phyloP scores from a whole-genome alignment of 64 coral and sea anemone species.

The Cladopsammia gracilis region DNA sequence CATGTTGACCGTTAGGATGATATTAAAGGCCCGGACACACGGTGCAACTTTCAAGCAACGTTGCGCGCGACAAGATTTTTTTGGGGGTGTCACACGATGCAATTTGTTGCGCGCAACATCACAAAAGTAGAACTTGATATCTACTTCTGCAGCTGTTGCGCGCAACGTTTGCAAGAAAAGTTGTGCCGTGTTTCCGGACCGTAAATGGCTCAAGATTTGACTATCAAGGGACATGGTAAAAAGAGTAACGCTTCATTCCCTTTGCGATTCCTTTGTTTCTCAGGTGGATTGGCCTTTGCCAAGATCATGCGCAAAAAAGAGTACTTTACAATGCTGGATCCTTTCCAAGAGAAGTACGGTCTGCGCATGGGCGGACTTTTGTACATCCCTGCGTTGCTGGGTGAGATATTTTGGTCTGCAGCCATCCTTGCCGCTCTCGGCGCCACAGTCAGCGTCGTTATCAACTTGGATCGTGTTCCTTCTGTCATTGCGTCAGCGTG shows the following conservation, averaged over 20 bases:
- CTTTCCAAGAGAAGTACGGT: slow-evolving; percentile 92
- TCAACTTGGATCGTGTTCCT: slow-evolving; percentile 68
- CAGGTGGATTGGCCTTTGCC: slow-evolving; percentile 95
- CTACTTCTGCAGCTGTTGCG: no score
- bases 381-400: slow-evolving; percentile 92
- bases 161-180: no score
- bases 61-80: no score
- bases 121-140: no score
- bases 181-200: no score
- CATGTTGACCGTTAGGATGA: no score
- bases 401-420: slow-evolving; percentile 97
- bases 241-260: background rate
- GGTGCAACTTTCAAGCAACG: no score
- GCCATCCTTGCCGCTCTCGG: slow-evolving; percentile 94
- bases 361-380: slow-evolving; percentile 86
- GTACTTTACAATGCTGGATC: slow-evolving; percentile 97
- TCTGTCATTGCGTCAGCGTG: slow-evolving; percentile 85
- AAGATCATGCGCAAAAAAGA: slow-evolving; percentile 93
- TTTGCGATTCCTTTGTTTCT: background rate
- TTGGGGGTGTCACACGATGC: no score
- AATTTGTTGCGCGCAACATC: no score
- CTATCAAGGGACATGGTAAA: no score
- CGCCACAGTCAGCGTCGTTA: slow-evolving; percentile 91
- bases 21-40: no score
- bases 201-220: no score